phyloP scores from a whole-genome alignment of 1,140 invertebrate species.

The Drosophila pallidifrons region DNA sequence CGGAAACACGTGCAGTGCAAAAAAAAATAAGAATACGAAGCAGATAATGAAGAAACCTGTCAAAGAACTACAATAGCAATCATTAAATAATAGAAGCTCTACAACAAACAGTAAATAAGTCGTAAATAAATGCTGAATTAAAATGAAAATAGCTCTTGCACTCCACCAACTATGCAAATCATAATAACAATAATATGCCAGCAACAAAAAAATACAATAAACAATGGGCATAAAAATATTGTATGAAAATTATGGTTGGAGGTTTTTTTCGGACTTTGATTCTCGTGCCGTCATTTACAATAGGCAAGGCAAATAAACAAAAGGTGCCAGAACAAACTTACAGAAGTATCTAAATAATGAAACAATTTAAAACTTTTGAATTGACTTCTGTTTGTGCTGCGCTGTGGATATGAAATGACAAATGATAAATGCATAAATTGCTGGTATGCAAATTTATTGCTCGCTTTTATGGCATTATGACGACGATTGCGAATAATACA shows the following conservation, averaged over 20 bases:
- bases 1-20: constrained; percentile 33
- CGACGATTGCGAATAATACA: constrained; percentile 19
- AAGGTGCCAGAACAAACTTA: constrained; percentile 47
- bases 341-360: constrained; percentile 54
- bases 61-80: constrained; percentile 64
- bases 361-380: constrained; percentile 65
- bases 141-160: constrained; percentile 51
- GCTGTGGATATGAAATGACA: constrained; percentile 25
- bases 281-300: constrained; percentile 33
- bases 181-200: constrained; percentile 40
- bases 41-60: constrained; percentile 28
- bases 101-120: constrained; percentile 32
- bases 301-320: constrained; percentile 4
- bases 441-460: constrained; percentile 19
- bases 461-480: constrained; percentile 14
- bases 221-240: constrained; percentile 47
- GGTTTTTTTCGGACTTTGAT: constrained; percentile 14
- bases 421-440: constrained; percentile 41
- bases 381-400: constrained; percentile 59
- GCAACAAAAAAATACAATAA: constrained; percentile 12
- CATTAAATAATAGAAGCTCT: constrained; percentile 58
- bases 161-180: constrained; percentile 48
- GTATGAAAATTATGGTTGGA: constrained; percentile 51
- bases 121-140: constrained; percentile 69
- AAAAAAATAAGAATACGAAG: constrained; percentile 30